phyloP scores from a whole-genome alignment of 2,113 vertebrate genomes.

The Podilymbus podiceps region DNA sequence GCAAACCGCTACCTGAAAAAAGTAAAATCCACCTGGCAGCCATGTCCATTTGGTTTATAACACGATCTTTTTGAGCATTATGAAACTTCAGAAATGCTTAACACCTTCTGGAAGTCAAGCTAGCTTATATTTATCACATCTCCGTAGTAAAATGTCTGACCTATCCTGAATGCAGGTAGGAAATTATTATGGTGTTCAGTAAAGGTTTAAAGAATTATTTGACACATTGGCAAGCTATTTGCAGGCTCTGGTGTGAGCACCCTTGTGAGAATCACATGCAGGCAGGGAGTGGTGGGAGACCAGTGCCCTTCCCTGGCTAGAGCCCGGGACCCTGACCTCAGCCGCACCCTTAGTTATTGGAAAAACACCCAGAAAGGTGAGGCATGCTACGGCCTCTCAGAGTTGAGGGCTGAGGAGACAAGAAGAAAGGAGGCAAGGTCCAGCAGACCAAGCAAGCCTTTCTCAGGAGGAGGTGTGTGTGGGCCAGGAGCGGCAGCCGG shows the following conservation, averaged over 20 bases:
- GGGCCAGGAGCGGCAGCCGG: fast-evolving
- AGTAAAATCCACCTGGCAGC: not conserved
- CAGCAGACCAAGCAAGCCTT: fast-evolving
- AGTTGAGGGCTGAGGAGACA: fast-evolving
- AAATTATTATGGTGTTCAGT: fast-evolving
- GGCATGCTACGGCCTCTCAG: not conserved
- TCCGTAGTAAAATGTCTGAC: not conserved
- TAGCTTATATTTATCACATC: not conserved
- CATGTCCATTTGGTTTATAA: not conserved
- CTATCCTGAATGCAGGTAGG: not conserved
- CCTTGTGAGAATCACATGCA: fast-evolving
- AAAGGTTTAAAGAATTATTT: not conserved
- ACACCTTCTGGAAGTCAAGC: not conserved
- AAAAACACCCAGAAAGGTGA: not conserved
- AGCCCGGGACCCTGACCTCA: fast-evolving
- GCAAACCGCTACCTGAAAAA: not conserved
- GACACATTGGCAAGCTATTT: not conserved
- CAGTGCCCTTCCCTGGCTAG: fast-evolving
- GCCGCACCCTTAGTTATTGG: fast-evolving
- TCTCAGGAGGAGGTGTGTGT: fast-evolving
- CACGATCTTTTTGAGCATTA: not conserved
- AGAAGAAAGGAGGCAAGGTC: not conserved
- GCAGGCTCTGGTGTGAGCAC: not conserved
- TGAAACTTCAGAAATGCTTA: not conserved
- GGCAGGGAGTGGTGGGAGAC: fast-evolving